Evolutionary conservation across 2,113 vertebrate species (phyloP), one percentile per base, ranked within the genome.

Genomic region (Leucopsar rothschildi): DNA sequence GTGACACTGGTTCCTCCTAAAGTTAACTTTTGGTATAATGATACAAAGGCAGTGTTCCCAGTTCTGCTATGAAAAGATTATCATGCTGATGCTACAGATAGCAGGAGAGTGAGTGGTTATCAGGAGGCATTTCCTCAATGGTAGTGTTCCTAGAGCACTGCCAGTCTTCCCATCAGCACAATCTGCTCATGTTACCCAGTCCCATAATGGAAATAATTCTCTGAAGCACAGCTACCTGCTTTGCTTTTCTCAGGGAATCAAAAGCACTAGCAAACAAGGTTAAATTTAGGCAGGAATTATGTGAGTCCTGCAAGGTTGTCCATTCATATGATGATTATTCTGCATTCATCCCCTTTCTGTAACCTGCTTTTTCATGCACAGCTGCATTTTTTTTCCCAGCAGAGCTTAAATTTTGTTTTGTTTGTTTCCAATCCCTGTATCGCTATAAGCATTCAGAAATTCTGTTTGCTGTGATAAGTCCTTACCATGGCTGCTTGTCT

Each of bases 31-130:
- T 97, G 88, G 96, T 66, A 20, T 90, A 97, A 13, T 97, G 96
- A 69, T 94, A 97, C 63, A 97, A 94, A 2, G 97, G 97, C 96
- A 97, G 94, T 73, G 47, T 96, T n/a, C 95, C 96, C 87, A 97
- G 55, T 23, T 97, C 91, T 84, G 88, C 60, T 10, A 88, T 97
- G 60, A 97, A 25, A 96, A 97, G 24, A 95, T 57, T 5, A 92
- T 97, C 93, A 83, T 96, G 31, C 91, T 97, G 92, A 98, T 96
- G 75, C 97, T 98, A 91, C 28, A 97, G 95, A 44, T 31, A 75
- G 68, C 12, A 52, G 24, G 49, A 31, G 14, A n/a, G 15, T 12
- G 39, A 91, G 21, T 79, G 45, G 33, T 49, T 60, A 45, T 35
- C 45, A 31, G 10, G 25, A 82, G 33, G 40, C 31, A 18, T 66